These are phyloP conservation scores for Chiridota heheva DNA, from an alignment of 35 echinoderm and acorn worm genomes.

Conservation along the genomic window DNA sequence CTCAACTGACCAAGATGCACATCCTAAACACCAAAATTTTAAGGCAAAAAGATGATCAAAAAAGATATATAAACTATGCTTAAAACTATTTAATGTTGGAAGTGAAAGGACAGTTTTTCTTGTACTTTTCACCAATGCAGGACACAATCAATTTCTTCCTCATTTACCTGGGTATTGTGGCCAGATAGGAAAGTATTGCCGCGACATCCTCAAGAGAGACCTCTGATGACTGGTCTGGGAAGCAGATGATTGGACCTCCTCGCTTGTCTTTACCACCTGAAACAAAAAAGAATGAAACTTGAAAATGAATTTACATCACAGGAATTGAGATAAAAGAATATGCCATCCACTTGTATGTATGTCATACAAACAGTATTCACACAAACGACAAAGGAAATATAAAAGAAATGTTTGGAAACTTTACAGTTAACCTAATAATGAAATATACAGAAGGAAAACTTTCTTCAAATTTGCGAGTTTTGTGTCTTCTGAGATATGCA, in stretches of 20 bases:
- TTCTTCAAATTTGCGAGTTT: neutral
- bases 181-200: slow-evolving; percentile 68
- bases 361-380: neutral
- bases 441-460: neutral
- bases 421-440: neutral
- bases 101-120: neutral
- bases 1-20: neutral
- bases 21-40: neutral
- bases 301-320: neutral
- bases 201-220: slow-evolving; percentile 76
- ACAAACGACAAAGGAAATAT: no score
- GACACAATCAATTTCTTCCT: neutral
- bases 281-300: slow-evolving; percentile 21
- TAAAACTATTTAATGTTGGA: neutral
- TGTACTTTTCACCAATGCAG: no score
- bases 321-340: neutral
- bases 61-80: neutral
- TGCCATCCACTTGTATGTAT: no score
- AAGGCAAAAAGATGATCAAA: neutral
- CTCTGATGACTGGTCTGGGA: slow-evolving; percentile 54
- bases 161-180: slow-evolving; percentile 73
- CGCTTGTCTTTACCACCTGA: slow-evolving; percentile 71
- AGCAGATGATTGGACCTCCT: slow-evolving; percentile 82
- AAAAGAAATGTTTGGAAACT: neutral
- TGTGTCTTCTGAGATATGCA: neutral